Conservation (phyloP, 1,140 invertebrate genomes). For the Mesaphorura yosii region DNA sequence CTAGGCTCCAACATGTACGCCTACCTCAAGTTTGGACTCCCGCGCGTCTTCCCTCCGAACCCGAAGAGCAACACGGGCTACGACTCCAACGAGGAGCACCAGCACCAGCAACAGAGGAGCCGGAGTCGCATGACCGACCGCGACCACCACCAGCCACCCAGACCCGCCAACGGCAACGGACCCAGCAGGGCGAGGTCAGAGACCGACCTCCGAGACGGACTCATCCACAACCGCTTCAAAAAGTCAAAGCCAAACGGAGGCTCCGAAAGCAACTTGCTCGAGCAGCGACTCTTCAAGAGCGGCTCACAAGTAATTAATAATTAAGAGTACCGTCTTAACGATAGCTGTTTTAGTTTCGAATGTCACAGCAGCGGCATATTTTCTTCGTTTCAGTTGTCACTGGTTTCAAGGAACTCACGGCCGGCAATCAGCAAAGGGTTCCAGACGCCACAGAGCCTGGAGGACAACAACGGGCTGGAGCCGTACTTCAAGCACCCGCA, state of each 20-base stretch:
- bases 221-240: constrained; percentile 21
- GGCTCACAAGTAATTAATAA: no score
- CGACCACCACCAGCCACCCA: no score
- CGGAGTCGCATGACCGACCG: constrained; percentile 3
- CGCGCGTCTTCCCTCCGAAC: constrained; percentile 72
- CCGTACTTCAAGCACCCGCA: constrained; percentile 31
- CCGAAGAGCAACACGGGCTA: constrained; percentile 54
- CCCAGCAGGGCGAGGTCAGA: constrained; percentile 24
- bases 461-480: not conserved
- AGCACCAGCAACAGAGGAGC: constrained; percentile 4
- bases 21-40: constrained; percentile 82
- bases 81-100: constrained; percentile 49
- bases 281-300: constrained; percentile 1
- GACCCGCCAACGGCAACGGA: no score
- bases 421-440: no score
- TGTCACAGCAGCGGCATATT: no score
- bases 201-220: constrained; percentile 21
- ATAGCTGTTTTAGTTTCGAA: no score
- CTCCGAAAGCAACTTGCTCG: not conserved
- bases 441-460: no score
- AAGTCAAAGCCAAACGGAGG: constrained; percentile 7
- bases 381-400: no score
- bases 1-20: constrained; percentile 48
- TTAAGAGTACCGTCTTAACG: no score
- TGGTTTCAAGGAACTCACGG: no score